These are phyloP conservation scores for Epizoanthus illoricatus DNA, from an alignment of 92 coral and sea anemone species.

Conservation along the genomic window DNA sequence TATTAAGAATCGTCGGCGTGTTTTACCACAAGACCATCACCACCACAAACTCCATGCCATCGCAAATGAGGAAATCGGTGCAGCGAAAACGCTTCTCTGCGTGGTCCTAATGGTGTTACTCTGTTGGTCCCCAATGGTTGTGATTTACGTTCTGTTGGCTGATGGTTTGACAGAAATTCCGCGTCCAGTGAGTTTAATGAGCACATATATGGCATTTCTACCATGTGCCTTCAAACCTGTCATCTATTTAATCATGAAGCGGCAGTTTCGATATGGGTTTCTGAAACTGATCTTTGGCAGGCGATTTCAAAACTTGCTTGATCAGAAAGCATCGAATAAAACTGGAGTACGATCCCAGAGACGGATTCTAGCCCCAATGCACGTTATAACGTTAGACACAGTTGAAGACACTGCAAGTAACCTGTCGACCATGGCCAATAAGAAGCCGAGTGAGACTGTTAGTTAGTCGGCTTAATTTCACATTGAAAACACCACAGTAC, in stretches of 20 bases:
- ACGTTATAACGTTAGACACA: not conserved
- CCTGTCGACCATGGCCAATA: too few species aligned
- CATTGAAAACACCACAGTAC: too few species aligned
- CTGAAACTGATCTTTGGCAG: constrained; percentile 26
- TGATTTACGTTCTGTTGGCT: constrained; percentile 46
- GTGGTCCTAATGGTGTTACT: constrained; percentile 58
- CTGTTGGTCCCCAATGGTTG: constrained; percentile 54
- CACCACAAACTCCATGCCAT: constrained; percentile 13
- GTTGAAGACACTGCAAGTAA: not conserved
- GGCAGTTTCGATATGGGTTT: constrained; percentile 52
- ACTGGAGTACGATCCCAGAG: not conserved
- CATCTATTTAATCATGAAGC: constrained; percentile 55
- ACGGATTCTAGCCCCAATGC: not conserved
- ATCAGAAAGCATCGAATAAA: not conserved
- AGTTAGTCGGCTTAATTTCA: too few species aligned
- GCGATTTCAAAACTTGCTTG: not conserved
- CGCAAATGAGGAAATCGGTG: constrained; percentile 53
- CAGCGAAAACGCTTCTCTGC: constrained; percentile 55
- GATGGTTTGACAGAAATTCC: constrained; percentile 46
- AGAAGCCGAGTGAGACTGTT: too few species aligned
- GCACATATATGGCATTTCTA: constrained; percentile 42
- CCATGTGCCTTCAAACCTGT: constrained; percentile 55
- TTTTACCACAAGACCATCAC: constrained; percentile 14
- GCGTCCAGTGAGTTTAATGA: constrained; percentile 44
- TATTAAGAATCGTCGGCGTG: constrained; percentile 44